Evolutionary conservation across 2,113 vertebrate species (phyloP).

Genomic region (Xyrauchen texanus): DNA sequence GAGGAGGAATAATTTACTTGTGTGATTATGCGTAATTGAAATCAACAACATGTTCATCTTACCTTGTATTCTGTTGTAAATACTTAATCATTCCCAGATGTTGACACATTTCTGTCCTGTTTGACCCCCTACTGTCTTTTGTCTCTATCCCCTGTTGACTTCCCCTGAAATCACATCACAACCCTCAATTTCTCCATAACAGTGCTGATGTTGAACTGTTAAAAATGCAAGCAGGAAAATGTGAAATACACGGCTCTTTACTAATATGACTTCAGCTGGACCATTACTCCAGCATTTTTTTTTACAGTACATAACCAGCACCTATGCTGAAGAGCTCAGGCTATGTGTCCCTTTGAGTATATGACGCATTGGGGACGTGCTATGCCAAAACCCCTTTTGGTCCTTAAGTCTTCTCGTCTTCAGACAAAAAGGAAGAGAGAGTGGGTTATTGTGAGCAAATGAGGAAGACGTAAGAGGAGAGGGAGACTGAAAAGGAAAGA

Average conservation of each 20-base stretch:
- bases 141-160: neutral
- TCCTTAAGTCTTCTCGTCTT: neutral
- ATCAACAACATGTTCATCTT: neutral
- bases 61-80: neutral
- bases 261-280: neutral
- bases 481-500: neutral
- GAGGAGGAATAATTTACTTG: neutral
- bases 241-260: neutral
- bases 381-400: neutral
- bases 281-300: slow-evolving; percentile 33
- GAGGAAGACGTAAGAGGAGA: slow-evolving; percentile 27
- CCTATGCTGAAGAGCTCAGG: neutral
- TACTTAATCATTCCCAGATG: neutral
- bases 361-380: slow-evolving; percentile 30
- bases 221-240: slow-evolving; percentile 3
- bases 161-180: neutral
- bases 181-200: neutral
- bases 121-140: slow-evolving; percentile 10
- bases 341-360: neutral
- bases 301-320: too few relatives aligned
- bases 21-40: neutral
- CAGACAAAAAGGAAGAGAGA: neutral
- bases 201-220: neutral
- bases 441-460: neutral
- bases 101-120: neutral